Evolutionary conservation across 1,140 invertebrate species (phyloP).

Genomic region (Hetaerina americana): DNA sequence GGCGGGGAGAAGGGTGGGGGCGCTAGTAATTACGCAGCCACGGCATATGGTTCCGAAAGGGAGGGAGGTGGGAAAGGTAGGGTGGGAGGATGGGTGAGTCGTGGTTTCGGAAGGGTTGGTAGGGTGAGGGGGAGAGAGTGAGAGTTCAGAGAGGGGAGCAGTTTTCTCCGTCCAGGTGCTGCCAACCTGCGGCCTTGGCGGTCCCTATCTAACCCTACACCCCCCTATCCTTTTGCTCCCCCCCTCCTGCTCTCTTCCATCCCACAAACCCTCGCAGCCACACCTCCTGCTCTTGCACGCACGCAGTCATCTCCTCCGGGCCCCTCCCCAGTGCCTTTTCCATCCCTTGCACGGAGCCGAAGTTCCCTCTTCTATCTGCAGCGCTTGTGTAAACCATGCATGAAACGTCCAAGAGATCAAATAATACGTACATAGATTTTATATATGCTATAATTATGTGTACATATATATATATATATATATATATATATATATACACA

Average conservation of each 20-base stretch:
- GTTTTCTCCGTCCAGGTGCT: not conserved
- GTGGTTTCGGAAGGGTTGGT: too few relatives aligned
- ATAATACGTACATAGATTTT: too few relatives aligned
- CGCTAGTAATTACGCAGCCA: not conserved
- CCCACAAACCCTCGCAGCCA: not conserved
- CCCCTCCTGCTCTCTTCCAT: not conserved
- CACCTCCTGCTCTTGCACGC: not conserved
- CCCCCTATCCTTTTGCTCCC: not conserved
- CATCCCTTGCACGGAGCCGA: too few relatives aligned
- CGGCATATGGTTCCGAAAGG: not conserved
- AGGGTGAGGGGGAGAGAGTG: too few relatives aligned
- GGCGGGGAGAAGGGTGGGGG: not conserved
- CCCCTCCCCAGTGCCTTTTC: not conserved
- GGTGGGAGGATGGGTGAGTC: not conserved
- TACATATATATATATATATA: too few relatives aligned
- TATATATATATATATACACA: too few relatives aligned
- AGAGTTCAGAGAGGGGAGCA: too few relatives aligned
- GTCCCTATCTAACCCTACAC: not conserved
- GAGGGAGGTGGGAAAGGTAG: not conserved
- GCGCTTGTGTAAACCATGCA: too few relatives aligned
- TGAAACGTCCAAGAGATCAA: too few relatives aligned
- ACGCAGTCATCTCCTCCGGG: not conserved
- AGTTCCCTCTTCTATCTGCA: too few relatives aligned
- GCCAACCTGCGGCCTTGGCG: not conserved
- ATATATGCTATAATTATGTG: too few relatives aligned